phyloP scores from a whole-genome alignment of 2,797 vertebrate genomes.

The Leuciscus waleckii region DNA sequence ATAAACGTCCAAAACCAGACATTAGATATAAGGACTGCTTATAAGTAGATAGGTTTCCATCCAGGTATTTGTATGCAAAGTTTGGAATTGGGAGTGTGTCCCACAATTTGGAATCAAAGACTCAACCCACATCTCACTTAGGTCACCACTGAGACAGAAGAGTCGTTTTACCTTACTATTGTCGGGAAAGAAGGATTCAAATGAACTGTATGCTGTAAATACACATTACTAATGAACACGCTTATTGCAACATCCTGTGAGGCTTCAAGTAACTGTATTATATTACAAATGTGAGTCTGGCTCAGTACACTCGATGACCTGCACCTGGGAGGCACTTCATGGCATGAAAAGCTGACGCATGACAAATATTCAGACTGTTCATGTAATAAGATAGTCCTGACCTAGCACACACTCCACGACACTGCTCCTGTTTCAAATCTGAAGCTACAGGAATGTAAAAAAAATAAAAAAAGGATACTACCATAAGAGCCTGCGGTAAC shows the following conservation, averaged over 20 bases:
- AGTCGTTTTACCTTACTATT: not conserved
- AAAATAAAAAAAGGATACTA: not conserved
- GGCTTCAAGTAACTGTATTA: conserved; percentile 34
- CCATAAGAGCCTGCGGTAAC: not conserved
- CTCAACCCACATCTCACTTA: not conserved
- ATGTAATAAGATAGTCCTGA: conserved; percentile 42
- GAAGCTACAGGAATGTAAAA: not conserved
- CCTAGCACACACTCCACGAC: not conserved
- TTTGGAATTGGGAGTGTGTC: not conserved
- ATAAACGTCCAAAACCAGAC: too few species aligned
- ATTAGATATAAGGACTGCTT: not conserved
- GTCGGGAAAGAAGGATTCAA: not conserved
- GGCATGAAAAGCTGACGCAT: conserved; percentile 35
- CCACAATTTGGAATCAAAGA: not conserved
- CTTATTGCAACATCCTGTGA: not conserved
- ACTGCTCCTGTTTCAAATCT: conserved; percentile 16
- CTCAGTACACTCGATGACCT: not conserved
- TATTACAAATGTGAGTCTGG: conserved; percentile 24
- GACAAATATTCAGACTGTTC: conserved; percentile 37
- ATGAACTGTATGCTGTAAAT: conserved; percentile 24
- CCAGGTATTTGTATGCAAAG: not conserved
- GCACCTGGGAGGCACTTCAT: not conserved
- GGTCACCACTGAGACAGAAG: not conserved
- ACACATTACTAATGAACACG: conserved; percentile 19
- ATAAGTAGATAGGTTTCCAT: not conserved